Base-by-base conservation (phyloP, 2,797 vertebrate genomes). In the Lophius americanus region DNA sequence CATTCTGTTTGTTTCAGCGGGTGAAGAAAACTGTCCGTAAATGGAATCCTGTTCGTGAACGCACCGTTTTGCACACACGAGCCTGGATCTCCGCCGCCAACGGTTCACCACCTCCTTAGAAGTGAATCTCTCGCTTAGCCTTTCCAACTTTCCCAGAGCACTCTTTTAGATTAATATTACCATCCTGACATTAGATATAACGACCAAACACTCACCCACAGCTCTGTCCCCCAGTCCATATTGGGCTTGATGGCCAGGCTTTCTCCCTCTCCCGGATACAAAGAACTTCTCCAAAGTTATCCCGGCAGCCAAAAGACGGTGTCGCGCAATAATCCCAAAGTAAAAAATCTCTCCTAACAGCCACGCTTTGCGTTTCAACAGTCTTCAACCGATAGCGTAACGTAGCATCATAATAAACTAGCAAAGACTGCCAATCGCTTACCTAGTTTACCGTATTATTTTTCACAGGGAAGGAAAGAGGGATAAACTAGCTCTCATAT, bases 221-320 rank as follows among this genome's bases (percentile, higher is more conserved):
- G 93, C 70, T 94, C 94, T 2, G 93, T 92, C 74, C 94, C 94
- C 94, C 94, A 95, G 86, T 95, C 93, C 94, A 95, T 95, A 88
- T 84, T 91, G 79, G 70, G 78, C 79, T 78, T 69, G 81, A 60
- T 47, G 83, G 75, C 76, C 80, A 75, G 84, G 68, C 81, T 72
- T 82, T 62, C 60, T 50, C 68, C 73, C 85, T 76, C 4, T 73
- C 79, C 81, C 60, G 87, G 87, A 76, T 88, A 88, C 86, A 93
- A 88, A 88, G 88, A 92, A 89, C 70, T 91, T 89, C 84, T 87
- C 84, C 87, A 89, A 94, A 94, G 85, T 94, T 94, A 75, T 90
- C 87, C 88, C 86, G 37, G 67, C 80, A 68, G 53, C 46, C 14
- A 38, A n/a, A 54, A 14, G 73, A 68, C 76, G 83, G 77, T 77